Base-by-base conservation (phyloP, 2,888 invertebrate species). In the Gerris lacustris region DNA sequence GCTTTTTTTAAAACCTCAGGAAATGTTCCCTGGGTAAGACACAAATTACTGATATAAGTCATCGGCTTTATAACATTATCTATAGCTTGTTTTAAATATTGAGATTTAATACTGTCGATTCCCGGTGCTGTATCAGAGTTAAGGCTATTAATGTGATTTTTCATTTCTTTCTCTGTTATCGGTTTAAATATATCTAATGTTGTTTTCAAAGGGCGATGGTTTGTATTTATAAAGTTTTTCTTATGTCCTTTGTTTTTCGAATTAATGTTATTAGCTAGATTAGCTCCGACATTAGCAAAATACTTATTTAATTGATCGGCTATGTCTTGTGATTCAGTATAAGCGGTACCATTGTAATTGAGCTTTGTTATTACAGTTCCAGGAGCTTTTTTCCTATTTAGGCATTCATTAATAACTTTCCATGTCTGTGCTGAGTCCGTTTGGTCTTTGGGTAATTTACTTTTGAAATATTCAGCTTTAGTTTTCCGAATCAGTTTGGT, bases 91-190 rank as follows among this genome's bases (percentile, higher is more conserved):
- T 55, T 55, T 11, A 55, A 15, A 55, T 11, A 55, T 55, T 55
- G 55, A 5, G 55, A 9, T 55, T 55, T 55, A 55, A 69, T 69
- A 45, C 66, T 45, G 47, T 69, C 69, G 18, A 17, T 15, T 17
- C 69, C 69, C 6, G 69, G 66, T 7, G 66, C 66, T 31, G 69
- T 64, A 5, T 66, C 45, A 5, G 64, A 63, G n/a, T 66, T 66
- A 44, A 69, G 44, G 11, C 45, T 47, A 9, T n/a, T 66, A 45
- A 69, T 45, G 5, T 64, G 11, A 1, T 43, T 45, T 15, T 43
- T 66, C 66, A 69, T n/a, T 45, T 45, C 66, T 17, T n/a, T 17
- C 45, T 69, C 69, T 17, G 64, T 66, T n/a, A 69, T 66, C 63
- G 45, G 66, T 64, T 31, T 44, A 17, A 69, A 64, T 44, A 44